Base-by-base conservation (phyloP, 2,797 vertebrate species). In the Pterois miles region DNA sequence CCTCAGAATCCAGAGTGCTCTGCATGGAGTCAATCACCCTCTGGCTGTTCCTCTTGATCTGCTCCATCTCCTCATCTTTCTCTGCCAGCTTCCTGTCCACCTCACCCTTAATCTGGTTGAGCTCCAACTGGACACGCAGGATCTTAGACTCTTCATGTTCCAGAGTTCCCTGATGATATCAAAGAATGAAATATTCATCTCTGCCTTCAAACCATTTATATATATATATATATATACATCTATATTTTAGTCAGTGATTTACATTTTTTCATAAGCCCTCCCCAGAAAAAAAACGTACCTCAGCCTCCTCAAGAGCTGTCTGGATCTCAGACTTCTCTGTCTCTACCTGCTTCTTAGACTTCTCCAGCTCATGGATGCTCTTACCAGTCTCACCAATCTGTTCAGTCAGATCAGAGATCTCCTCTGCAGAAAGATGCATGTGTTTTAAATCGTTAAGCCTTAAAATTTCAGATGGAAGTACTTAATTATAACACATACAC, bases 41-140 rank as follows among this genome's bases (percentile, higher is more conserved):
- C 91, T 97, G 97, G 86, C 94, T 95, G 86, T 96, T 97, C 71
- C 95, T 96, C 91, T 97, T 97, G 48, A 97, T 90, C 88, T 97
- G 96, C n/a, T 97, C 96, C 1, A 96, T 96, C 91, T 98, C 96
- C 78, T 98, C 96, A 38, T 97, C 96, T 86, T 97, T 98, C 88
- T 97, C 97, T 8, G 95, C 91, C 46, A 94, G 86, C 84, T 95
- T 97, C 85, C 94, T 95, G 76, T 97, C 96, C 56, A 97, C 82
- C 66, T 97, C 96, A 66, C 95, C 93, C 80, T 97, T 98, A 36
- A 96, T 76, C 78, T 98, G 96, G 85, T 93, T 97, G 65, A 98
- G 88, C 81, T 97, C 97, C 80, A 98, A 91, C 59, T 97, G 96
- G 57, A 96, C 89, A 29, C 92, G 92, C 29, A 97, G 88, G 77